Conservation (phyloP, 2,888 invertebrate genomes). For the Ormyrus nitidulus region DNA sequence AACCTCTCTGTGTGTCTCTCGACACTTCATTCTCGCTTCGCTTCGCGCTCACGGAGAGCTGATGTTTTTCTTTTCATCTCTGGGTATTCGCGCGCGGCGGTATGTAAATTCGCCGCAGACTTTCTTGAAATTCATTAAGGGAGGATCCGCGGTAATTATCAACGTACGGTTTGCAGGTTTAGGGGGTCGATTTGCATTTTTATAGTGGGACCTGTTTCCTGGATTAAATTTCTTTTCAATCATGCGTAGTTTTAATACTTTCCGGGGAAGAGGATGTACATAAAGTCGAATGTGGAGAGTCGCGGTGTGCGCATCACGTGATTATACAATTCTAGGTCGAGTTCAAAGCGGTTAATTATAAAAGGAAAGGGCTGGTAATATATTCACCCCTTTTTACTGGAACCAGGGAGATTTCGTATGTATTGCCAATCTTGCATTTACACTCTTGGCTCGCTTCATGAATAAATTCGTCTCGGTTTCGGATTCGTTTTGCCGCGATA, state of each 20-base stretch:
- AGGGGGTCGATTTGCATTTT: too few relatives aligned
- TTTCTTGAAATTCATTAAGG: too few relatives aligned
- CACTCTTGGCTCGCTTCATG: conserved; percentile 71
- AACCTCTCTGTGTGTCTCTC: background rate
- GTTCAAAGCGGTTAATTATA: conserved; percentile 74
- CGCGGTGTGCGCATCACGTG: conserved; percentile 4
- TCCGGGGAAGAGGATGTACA: too few relatives aligned
- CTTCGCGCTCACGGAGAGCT: too few relatives aligned
- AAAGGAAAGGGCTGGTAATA: conserved; percentile 68
- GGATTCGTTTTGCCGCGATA: conserved; percentile 66
- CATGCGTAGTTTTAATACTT: background rate
- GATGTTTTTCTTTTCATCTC: conserved; percentile 8
- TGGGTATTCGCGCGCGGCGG: background rate
- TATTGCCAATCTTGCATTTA: conserved; percentile 76
- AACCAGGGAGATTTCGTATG: conserved; percentile 75
- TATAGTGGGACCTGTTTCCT: too few relatives aligned
- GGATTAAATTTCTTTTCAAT: background rate
- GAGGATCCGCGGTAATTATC: too few relatives aligned
- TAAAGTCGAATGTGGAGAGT: conserved; percentile 43
- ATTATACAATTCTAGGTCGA: conserved; percentile 64
- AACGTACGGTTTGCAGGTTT: too few relatives aligned
- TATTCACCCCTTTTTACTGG: conserved; percentile 76
- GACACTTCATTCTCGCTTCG: conserved; percentile 45
- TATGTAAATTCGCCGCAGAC: background rate
- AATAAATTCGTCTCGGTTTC: conserved; percentile 74